These are phyloP conservation scores for Solen grandis DNA, from an alignment of 1,140 invertebrate species.

Conservation along the genomic window DNA sequence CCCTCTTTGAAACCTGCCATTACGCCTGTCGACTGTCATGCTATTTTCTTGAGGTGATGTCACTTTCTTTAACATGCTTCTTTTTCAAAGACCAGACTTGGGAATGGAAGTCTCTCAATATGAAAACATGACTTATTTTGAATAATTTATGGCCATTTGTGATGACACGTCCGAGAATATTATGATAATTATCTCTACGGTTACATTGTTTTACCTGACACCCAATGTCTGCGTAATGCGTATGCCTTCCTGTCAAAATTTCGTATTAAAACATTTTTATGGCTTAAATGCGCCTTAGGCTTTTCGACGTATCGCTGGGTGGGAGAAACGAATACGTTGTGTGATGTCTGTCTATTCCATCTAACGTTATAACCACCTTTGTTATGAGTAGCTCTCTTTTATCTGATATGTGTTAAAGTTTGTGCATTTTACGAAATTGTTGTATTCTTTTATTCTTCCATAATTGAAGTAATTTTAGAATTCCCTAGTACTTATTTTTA, in stretches of 20 bases:
- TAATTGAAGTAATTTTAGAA: not conserved
- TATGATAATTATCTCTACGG: too few species aligned
- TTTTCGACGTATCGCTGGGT: too few species aligned
- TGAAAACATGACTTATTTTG: not conserved
- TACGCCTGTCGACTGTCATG: too few species aligned
- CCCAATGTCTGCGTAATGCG: not conserved
- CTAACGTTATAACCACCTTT: too few species aligned
- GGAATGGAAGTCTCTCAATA: not conserved
- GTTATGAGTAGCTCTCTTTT: too few species aligned
- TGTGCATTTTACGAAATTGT: not conserved
- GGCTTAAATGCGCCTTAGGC: too few species aligned
- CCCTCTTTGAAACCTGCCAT: too few species aligned
- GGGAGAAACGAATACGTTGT: not conserved
- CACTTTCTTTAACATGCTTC: too few species aligned
- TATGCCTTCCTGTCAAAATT: not conserved
- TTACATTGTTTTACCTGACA: not conserved
- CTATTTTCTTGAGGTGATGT: too few species aligned
- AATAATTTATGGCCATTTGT: not conserved
- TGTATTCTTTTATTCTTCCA: not conserved
- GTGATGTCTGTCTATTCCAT: not conserved
- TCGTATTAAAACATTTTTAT: not conserved
- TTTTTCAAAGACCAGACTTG: too few species aligned
- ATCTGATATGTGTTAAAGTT: too few species aligned
- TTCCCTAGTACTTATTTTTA: too few species aligned
- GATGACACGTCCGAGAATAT: not conserved